phyloP scores from a whole-genome alignment of 2,888 invertebrate species.

The Ichneumoninae sp. region DNA sequence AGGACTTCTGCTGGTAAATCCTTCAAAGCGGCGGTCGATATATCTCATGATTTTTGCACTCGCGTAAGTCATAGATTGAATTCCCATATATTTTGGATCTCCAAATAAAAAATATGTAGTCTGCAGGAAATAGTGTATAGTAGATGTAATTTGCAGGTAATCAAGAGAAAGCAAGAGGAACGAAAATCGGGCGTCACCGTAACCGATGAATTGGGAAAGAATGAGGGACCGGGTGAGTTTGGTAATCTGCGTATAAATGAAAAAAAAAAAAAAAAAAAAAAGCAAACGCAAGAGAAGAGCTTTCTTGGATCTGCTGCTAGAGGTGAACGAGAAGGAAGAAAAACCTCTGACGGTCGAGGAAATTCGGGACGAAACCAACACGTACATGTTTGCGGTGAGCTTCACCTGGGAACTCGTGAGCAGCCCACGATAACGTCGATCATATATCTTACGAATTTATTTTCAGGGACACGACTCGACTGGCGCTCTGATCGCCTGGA shows the following conservation, averaged over 20 bases:
- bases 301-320: no score
- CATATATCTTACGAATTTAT: no score
- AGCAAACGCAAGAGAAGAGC: no score
- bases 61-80: slow-evolving; percentile 7
- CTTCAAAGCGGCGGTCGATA: slow-evolving; percentile 63
- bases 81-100: not conserved
- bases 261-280: no score
- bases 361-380: no score
- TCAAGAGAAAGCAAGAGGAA: slow-evolving; percentile 69
- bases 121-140: not conserved
- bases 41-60: slow-evolving; percentile 65
- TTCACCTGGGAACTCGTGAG: no score
- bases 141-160: slow-evolving; percentile 68
- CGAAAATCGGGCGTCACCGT: slow-evolving; percentile 43
- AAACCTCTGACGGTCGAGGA: no score
- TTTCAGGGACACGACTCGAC: no score
- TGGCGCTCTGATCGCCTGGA: no score
- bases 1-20: slow-evolving; percentile 69
- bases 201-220: not conserved
- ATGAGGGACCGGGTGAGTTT: slow-evolving; percentile 54
- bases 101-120: not conserved
- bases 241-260: not conserved
- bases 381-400: no score
- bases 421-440: no score
- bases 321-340: no score